Evolutionary conservation across 2,797 vertebrate species (phyloP).

Genomic region (Phrynocephalus guinanensis): DNA sequence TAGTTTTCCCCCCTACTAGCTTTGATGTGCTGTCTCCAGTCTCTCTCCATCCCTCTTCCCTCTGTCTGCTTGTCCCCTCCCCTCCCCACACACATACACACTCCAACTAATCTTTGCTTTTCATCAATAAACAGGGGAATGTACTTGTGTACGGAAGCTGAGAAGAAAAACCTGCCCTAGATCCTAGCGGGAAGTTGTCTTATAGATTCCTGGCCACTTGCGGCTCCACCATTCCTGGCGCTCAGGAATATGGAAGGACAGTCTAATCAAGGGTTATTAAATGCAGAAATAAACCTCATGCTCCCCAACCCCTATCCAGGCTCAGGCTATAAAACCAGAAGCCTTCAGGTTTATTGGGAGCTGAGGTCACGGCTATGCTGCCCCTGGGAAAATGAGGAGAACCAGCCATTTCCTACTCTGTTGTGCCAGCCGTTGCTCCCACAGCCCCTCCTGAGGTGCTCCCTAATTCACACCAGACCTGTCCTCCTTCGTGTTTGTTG

Average conservation of each 20-base stretch:
- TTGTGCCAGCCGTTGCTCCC: neutral
- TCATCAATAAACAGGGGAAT: neutral
- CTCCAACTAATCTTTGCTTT: neutral
- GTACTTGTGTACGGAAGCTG: neutral
- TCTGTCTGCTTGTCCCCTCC: neutral
- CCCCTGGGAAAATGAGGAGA: slow-evolving; percentile 36
- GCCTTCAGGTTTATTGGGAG: slow-evolving; percentile 32
- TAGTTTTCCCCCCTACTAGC: neutral
- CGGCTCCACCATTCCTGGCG: slow-evolving; percentile 33
- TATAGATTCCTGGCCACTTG: slow-evolving; percentile 25
- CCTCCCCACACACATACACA: neutral
- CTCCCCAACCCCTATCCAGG: neutral
- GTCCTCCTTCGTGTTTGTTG: neutral
- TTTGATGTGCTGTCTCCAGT: neutral
- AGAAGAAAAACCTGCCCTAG: neutral
- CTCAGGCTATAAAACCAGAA: slow-evolving; percentile 35
- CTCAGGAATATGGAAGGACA: slow-evolving; percentile 20
- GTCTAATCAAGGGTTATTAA: slow-evolving; percentile 47
- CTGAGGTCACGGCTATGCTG: slow-evolving; percentile 37
- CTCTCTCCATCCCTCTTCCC: too few relatives aligned
- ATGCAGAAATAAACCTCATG: slow-evolving; percentile 16
- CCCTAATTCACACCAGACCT: neutral
- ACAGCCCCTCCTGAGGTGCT: neutral
- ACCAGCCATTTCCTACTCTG: neutral
- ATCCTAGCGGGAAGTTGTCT: slow-evolving; percentile 19